phyloP scores from a whole-genome alignment of 2,888 invertebrate genomes.

The Dynastes grantii region DNA sequence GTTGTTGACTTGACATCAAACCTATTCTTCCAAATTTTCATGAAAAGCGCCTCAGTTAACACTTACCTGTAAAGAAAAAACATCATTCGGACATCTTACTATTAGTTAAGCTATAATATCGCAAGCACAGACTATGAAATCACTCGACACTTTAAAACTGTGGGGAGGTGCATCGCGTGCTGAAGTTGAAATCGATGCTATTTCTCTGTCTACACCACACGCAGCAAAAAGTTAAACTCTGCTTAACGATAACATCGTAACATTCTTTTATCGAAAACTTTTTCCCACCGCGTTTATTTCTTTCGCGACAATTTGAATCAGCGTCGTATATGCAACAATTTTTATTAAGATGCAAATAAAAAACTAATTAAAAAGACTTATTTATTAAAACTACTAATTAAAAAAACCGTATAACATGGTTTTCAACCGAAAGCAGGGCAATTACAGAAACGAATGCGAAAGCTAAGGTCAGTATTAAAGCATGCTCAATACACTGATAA shows the following conservation, averaged over 20 bases:
- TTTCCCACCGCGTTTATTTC: background rate
- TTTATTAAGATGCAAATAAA: too few species aligned
- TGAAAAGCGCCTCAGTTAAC: slow-evolving; percentile 39
- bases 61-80: slow-evolving; percentile 53
- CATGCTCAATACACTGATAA: too few species aligned
- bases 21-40: slow-evolving; percentile 31
- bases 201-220: slow-evolving; percentile 1
- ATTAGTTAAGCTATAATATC: background rate
- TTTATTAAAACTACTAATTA: too few species aligned
- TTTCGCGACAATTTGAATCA: too few species aligned
- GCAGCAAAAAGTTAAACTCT: background rate
- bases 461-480: too few species aligned
- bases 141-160: slow-evolving; percentile 12
- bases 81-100: slow-evolving; percentile 34
- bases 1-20: slow-evolving; percentile 45
- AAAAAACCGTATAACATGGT: too few species aligned
- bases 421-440: too few species aligned
- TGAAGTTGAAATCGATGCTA: slow-evolving; percentile 1
- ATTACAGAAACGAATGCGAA: too few species aligned
- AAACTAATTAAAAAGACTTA: too few species aligned
- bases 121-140: slow-evolving; percentile 17
- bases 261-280: background rate
- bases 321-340: too few species aligned
- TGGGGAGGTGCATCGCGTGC: background rate
- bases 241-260: background rate